phyloP scores from a whole-genome alignment of 2,797 vertebrate genomes.

The Pseudotriccus pelzelni region DNA sequence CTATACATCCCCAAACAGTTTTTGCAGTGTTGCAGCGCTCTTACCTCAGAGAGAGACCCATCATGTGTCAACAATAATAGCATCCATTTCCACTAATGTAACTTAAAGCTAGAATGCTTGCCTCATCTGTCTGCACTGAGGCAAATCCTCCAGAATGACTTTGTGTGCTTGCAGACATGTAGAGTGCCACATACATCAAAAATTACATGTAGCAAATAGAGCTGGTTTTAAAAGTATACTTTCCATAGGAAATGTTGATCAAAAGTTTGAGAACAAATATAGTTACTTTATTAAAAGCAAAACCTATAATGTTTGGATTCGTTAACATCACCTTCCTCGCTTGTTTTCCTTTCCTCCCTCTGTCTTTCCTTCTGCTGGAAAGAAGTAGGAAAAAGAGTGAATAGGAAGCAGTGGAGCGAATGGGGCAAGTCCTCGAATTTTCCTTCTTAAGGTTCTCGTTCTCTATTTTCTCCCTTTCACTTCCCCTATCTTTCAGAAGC shows the following conservation, averaged over 20 bases:
- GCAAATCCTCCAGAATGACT: not conserved
- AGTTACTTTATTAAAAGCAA: not conserved
- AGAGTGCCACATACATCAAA: not conserved
- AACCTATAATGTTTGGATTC: not conserved
- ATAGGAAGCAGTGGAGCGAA: not conserved
- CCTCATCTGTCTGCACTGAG: not conserved
- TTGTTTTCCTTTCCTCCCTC: not conserved
- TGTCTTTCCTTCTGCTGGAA: not conserved
- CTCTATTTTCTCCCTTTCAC: not conserved
- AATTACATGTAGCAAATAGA: rapidly evolving
- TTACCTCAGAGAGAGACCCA: not conserved
- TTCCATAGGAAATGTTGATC: not conserved
- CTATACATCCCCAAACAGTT: not conserved
- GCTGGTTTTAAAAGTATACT: not conserved
- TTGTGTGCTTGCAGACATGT: not conserved
- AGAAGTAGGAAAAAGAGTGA: not conserved
- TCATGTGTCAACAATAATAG: not conserved
- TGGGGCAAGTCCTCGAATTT: not conserved
- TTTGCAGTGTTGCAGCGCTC: not conserved
- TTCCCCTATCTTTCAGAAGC: not conserved
- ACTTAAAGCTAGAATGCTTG: not conserved
- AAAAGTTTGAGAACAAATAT: not conserved
- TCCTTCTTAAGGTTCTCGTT: not conserved
- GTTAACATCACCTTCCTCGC: not conserved
- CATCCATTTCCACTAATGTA: not conserved